Percentiles rank a stretch among this genome's conserved stretches.
Conservation (phyloP, 2,797 vertebrate genomes). For the Limnodromus scolopaceus region DNA sequence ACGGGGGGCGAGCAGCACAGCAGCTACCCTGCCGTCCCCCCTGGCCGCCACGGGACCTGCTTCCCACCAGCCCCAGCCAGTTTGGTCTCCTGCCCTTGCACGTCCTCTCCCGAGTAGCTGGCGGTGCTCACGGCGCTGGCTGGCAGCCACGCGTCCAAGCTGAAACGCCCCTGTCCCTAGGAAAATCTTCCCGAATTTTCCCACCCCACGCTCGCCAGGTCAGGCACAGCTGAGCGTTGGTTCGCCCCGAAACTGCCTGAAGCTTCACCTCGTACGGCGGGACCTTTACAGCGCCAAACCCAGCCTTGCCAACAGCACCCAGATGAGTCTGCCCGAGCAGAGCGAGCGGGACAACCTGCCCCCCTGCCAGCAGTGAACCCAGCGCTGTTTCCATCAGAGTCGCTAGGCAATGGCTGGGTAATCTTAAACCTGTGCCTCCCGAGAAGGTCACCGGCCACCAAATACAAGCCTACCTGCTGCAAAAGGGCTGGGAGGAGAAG, state of each 20-base stretch:
- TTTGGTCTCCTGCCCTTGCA: background rate
- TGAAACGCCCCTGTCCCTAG: background rate
- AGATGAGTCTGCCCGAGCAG: background rate
- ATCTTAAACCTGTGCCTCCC: background rate
- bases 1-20: rapidly evolving
- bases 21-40: background rate
- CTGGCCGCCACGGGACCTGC: background rate
- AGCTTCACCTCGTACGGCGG: rapidly evolving
- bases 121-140: background rate
- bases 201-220: background rate
- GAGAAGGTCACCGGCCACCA: background rate
- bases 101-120: background rate
- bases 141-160: background rate
- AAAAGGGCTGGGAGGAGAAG: background rate
- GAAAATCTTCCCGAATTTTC: background rate
- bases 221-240: background rate
- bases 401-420: background rate
- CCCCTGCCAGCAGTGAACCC: background rate
- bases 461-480: background rate
- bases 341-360: rapidly evolving
- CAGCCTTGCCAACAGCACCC: background rate
- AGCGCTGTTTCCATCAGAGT: background rate
- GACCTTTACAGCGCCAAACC: background rate
- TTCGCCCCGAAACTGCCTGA: background rate
- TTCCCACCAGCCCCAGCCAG: background rate